Evolutionary conservation across 2,888 invertebrate genomes (phyloP), one percentile per base, ranked within the genome.

Genomic region (Luperina testacea): DNA sequence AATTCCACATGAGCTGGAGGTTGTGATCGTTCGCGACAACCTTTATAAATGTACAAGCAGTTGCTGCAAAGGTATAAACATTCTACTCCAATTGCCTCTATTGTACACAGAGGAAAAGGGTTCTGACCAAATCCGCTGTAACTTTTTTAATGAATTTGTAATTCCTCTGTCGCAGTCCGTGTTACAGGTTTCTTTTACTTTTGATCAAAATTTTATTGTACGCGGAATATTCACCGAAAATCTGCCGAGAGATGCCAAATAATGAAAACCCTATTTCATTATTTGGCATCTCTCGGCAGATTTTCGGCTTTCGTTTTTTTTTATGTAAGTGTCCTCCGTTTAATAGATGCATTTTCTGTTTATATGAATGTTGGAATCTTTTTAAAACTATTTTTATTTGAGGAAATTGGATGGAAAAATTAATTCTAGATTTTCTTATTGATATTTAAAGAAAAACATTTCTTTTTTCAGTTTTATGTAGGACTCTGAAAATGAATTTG

Each of bases 121-220:
- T 90, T 91, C 83, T 82, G 86, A 86, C 89, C 89, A 87, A 89
- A 92, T 88, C 87, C 87, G 80, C 83, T 53, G 79, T 88, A 93
- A 92, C 90, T 92, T 92, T 92, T 92, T 91, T 91, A 92, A 92
- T 92, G 90, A 93, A 92, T 92, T 92, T 91, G 87, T 92, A 91
- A 92, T 91, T 90, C 87, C 83, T 82, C 83, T 88, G 88, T 87
- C 86, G 79, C 85, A 90, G 86, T 85, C 84, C 81, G 72, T 79
- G 87, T 85, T 84, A 84, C 83, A 81, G 82, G 76, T 84, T 88
- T 88, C 86, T 85, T 86, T 88, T 85, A 85, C 79, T 65, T 87
- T 87, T 88, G 77, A 85, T 89, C 79, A 83, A 87, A 83, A 75
- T 81, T 85, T 80, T 85, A 82, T 82, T 87, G 70, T 82, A 72